Conservation (phyloP, 2,888 invertebrate genomes). For the Anticlea derivata region DNA sequence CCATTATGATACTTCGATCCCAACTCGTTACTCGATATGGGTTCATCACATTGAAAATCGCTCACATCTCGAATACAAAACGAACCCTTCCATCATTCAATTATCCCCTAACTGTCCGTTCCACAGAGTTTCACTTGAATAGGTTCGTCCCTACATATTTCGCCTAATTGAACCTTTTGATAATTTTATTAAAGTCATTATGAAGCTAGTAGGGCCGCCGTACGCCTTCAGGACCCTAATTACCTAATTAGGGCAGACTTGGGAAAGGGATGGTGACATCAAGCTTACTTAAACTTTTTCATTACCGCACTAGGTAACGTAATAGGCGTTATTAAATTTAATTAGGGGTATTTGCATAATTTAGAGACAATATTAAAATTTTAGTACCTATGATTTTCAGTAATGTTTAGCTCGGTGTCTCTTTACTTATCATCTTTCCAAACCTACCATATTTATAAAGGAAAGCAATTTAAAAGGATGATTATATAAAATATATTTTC, state of each 20-base stretch:
- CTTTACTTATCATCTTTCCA: not conserved
- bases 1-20: conserved; percentile 5
- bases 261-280: conserved; percentile 9
- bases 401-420: not conserved
- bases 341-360: conserved; percentile 12
- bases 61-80: conserved; percentile 34
- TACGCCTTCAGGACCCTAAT: conserved; percentile 15
- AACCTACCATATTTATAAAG: not conserved
- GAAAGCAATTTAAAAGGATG: too few species aligned
- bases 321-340: conserved; percentile 25
- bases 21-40: conserved; percentile 2
- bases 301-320: conserved; percentile 9
- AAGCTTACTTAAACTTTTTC: conserved; percentile 24
- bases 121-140: conserved; percentile 23
- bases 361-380: conserved; percentile 1
- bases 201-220: conserved; percentile 5
- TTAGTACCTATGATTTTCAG: not conserved
- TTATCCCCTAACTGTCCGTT: conserved; percentile 31
- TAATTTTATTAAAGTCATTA: conserved; percentile 30
- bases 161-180: conserved; percentile 35
- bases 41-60: conserved; percentile 31
- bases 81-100: conserved; percentile 32
- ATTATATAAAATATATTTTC: too few species aligned
- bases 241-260: conserved; percentile 16
- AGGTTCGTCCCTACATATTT: conserved; percentile 29